Evolutionary conservation across 2,113 vertebrate genomes (phyloP), one percentile per base, ranked within the genome.

Genomic region (Oenanthe oenanthe): DNA sequence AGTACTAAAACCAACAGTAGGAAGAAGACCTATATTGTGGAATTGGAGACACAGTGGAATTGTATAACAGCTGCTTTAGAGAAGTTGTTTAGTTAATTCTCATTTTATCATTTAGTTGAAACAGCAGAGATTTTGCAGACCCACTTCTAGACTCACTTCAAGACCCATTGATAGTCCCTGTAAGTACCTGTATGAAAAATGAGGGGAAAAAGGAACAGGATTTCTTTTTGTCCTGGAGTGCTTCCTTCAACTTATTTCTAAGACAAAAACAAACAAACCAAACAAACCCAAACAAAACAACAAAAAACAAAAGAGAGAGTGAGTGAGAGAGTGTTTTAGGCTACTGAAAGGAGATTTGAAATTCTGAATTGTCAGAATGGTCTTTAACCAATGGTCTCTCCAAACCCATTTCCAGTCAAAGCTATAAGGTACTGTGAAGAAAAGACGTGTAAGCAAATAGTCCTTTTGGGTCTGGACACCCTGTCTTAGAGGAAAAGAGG

Each of bases 171-270:
- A 63, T 3, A 24, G 5, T 38, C 28, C 40, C 3, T 31, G 5
- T 38, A 78, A 74, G 9, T 14, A 62, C 2, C 20, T 42, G 7
- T 32, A 34, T n/a, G 19, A 71, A 93, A 75, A 88, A 60, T 29
- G 5, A 87, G 6, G 10, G 12, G 3, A 31, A 65, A 88, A 26
- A 50, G 1, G 0, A 3, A 31, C 4, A 12, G 2, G 7, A 58
- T n/a, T 71, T 50, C 3, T 67, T 88, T 53, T 62, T 62, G 9
- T 67, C 67, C 24, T 57, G 4, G 6, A 8, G 1, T 54, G 2
- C 1, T 67, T 71, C 67, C 9, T 74, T 56, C 20, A 34, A 78
- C 8, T 6, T 75, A 1, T 25, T 28, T 79, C 48, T 56, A 22
- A 16, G 21, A 28, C 0, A 42, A 43, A 28, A 60, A 22, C 26